Base-by-base conservation (phyloP, 2,888 invertebrate species). In the Drosophila formosana region DNA sequence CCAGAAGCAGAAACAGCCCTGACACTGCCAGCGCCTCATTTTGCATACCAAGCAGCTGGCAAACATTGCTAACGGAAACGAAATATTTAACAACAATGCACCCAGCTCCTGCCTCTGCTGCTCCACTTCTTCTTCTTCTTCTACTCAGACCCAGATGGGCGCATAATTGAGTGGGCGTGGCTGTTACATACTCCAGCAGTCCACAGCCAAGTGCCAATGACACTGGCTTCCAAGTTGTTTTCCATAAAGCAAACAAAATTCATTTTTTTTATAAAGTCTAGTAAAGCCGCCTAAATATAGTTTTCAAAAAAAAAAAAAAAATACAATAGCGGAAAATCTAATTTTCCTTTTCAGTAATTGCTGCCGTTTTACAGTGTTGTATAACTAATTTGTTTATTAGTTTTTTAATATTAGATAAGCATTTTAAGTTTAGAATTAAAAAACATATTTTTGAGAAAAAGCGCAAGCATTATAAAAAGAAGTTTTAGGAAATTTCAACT, bases 81-180 rank as follows among this genome's bases (percentile, higher is more conserved):
- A 88, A 88, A 88, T 87, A 84, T 88, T 84, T 84, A 84, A 87
- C 89, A 87, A 87, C 81, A 87, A 86, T 74, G 75, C 82, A 73
- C 32, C 65, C 73, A 47, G 37, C 43, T 23, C 32, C 63, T 49
- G n/a, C 52, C 18, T 25, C 51, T 45, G 43, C 55, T 49, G 13
- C 63, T 26, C 53, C 41, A 8, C 63, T 32, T 32, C 5, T 13
- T 13, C 13, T 2, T 1, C 13, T 39, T 5, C 39, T 37, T 13
- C 39, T 18, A 13, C 11, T 1, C 18, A 7, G 13, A 34, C 47
- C 28, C 55, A 53, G 56, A 47, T 28, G 64, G 70, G 50, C 49
- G 67, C 71, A 81, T 81, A 83, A 82, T 82, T 86, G 80, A 69
- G 82, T 77, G 84, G 81, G 84, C 72, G 87, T 79, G 84, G 79